Evolutionary conservation across 2,888 invertebrate genomes (phyloP).

Genomic region (Micoletzkya japonica): DNA sequence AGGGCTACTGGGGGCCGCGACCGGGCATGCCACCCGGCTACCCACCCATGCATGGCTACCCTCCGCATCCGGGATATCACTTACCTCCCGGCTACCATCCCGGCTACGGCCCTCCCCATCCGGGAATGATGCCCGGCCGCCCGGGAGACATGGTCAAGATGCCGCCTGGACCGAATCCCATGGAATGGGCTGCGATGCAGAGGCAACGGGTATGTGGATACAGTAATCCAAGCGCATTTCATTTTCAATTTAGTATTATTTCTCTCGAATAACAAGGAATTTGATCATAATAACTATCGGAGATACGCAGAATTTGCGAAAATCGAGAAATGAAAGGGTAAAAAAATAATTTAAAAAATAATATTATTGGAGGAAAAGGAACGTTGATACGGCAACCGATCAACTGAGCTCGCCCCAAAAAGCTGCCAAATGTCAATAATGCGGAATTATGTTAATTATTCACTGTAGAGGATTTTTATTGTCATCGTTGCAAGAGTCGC

Average conservation of each 20-base stretch:
- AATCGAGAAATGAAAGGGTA: no score
- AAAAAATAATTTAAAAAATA: neutral
- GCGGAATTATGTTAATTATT: no score
- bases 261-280: neutral
- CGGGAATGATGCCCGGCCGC: conserved; percentile 36
- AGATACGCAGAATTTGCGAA: no score
- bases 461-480: no score
- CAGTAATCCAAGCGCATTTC: no score
- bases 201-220: conserved; percentile 6
- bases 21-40: conserved; percentile 30
- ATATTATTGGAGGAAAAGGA: no score
- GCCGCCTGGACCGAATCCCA: conserved; percentile 47
- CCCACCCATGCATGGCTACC: conserved; percentile 19
- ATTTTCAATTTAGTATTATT: no score
- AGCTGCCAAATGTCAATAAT: no score
- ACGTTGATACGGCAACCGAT: no score
- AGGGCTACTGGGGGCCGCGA: neutral
- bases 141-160: conserved; percentile 47
- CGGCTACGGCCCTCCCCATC: conserved; percentile 8
- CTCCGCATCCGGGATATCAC: conserved; percentile 29
- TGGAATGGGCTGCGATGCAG: conserved; percentile 49
- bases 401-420: no score
- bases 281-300: neutral
- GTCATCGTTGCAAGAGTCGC: no score
- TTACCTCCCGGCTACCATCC: conserved; percentile 29